phyloP scores from a whole-genome alignment of 2,113 vertebrate species.

The Scatophagus argus region DNA sequence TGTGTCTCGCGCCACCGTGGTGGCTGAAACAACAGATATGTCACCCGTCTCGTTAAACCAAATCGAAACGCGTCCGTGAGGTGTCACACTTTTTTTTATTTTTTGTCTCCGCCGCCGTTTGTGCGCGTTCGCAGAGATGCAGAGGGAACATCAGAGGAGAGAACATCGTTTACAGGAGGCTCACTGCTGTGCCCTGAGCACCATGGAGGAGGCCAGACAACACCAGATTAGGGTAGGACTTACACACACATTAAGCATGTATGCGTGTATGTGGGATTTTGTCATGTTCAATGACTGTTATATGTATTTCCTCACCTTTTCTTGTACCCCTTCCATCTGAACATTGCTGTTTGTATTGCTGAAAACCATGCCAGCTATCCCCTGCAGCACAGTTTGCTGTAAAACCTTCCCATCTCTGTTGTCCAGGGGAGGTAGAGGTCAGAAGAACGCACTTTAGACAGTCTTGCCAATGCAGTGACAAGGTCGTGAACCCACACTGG shows the following conservation, averaged over 20 bases:
- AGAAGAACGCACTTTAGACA: too few relatives aligned
- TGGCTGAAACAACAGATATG: neutral
- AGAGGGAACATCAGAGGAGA: constrained; percentile 93
- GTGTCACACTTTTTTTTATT: neutral
- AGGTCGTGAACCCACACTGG: too few relatives aligned
- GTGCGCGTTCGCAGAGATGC: constrained; percentile 86
- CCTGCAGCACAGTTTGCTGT: too few relatives aligned
- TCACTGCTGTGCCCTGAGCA: constrained; percentile 93
- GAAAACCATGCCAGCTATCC: too few relatives aligned
- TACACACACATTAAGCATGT: neutral
- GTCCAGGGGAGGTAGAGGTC: too few relatives aligned
- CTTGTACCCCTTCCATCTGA: too few relatives aligned
- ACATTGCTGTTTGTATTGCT: too few relatives aligned
- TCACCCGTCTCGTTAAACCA: neutral
- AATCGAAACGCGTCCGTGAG: neutral
- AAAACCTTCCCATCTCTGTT: too few relatives aligned
- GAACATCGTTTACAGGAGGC: constrained; percentile 94
- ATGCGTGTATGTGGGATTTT: neutral
- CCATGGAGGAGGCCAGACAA: constrained; percentile 94
- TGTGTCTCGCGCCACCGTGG: neutral
- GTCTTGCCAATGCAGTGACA: too few relatives aligned
- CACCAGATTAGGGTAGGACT: constrained; percentile 90
- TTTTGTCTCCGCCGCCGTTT: neutral
- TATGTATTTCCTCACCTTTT: too few relatives aligned
- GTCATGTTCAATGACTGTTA: neutral